Percentiles rank a stretch among this genome's conserved stretches.
phyloP scores from a whole-genome alignment of 1,140 invertebrate genomes.

The Alviniconcha marisindica region DNA sequence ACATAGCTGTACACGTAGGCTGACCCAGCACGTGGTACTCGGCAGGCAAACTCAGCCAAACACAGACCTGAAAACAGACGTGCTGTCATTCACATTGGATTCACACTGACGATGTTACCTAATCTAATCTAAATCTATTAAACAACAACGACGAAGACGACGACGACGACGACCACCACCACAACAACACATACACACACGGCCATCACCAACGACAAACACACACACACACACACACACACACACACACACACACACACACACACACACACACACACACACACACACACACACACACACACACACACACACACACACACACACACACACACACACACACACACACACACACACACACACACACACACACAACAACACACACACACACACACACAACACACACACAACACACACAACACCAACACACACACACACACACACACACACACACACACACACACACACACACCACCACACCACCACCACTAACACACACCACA shows the following conservation, averaged over 20 bases:
- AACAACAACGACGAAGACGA: no score
- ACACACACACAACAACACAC: no score
- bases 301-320: neutral
- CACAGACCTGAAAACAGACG: slow-evolving; percentile 76
- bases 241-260: slow-evolving; percentile 22
- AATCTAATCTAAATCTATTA: no score
- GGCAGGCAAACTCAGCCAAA: slow-evolving; percentile 93
- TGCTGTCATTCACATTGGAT: neutral
- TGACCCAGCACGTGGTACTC: slow-evolving; percentile 89
- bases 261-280: neutral
- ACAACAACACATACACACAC: slow-evolving; percentile 3
- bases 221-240: neutral
- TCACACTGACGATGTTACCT: no score
- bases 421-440: no score
- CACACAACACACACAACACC: no score
- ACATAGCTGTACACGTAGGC: slow-evolving; percentile 97
- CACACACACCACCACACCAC: no score
- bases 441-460: no score
- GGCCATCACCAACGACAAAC: neutral
- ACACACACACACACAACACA: neutral
- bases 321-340: neutral
- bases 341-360: slow-evolving; percentile 9
- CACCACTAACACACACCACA: no score
- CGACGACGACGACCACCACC: neutral
- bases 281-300: slow-evolving; percentile 7